Evolutionary conservation across 1,140 invertebrate species (phyloP), one percentile per base, ranked within the genome.

Genomic region (Drosophila leontia): DNA sequence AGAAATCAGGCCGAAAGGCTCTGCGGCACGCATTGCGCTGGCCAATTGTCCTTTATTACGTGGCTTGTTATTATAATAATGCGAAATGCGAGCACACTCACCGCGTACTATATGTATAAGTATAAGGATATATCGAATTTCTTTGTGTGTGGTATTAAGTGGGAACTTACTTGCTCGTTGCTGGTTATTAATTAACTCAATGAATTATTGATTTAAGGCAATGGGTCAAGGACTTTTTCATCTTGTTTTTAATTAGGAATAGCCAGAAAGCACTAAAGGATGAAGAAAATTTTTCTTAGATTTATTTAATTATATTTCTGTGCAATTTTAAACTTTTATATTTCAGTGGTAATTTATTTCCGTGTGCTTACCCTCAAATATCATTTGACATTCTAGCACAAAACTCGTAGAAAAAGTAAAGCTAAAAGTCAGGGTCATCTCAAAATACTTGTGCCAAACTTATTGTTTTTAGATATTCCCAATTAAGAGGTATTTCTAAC

Each of bases 41-140:
- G 51, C 75, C 74, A 81, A 81, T 82, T 75, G 79, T 60, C 65
- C 82, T 76, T 87, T 72, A 88, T 80, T 76, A 70, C 62, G 59
- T 70, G 80, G 68, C 82, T 78, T 78, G 64, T 81, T 59, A 83
- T 83, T 75, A 83, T 84, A 84, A 84, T 83, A 77, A 77, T 59
- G 26, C 44, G 48, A 79, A 79, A 61, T 72, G 23, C 56, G 44
- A 79, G 45, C 68, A 71, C 50, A 78, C 55, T 61, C 53, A 61
- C 47, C 50, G 19, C 32, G 29, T 37, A 67, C 67, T 34, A 17
- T 34, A 34, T 26, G 15, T 3, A n/a, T 19, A 45, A 9, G 47
- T 29, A n/a, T 26, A 9, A 35, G 42, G 11, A 39, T 69, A 29
- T 45, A 68, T 70, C 62, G 63, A 68, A 55, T 68, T 70, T 70